Base-by-base conservation (phyloP, 1,140 invertebrate genomes). In the Holcopasites calliopsidis region DNA sequence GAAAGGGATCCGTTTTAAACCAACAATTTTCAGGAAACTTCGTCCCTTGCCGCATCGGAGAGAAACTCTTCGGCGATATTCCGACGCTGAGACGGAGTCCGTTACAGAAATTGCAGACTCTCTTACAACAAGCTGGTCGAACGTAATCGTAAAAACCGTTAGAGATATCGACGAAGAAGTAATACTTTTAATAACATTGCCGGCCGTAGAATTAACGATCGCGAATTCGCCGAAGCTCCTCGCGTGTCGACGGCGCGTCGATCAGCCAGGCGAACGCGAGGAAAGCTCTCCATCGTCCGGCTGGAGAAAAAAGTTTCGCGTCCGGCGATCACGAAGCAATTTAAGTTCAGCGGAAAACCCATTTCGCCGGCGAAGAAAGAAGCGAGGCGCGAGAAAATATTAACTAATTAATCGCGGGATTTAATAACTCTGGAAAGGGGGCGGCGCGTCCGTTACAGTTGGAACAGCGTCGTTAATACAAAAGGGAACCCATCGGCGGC, bases 381-480 rank as follows among this genome's bases (percentile, higher is more conserved):
- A 16, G n/a, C 44, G 13, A 28, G 28, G 35, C 33, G 47, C 26
- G 70, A 44, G n/a, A 31, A 65, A 64, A 50, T 50, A 54, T 52
- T 26, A 23, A 28, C 58, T 64, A 54, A 64, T 73, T 73, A 54
- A 54, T 64, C 79, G 74, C 57, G 62, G n/a, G 23, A 70, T 70
- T 69, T 60, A 49, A 61, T 60, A 42, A 16, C 38, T 11, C 10
- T n/a, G 18, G 11, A 16, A 23, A 8, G 42, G n/a, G 38, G 52
- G 11, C 23, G 11, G 21, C 2, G 16, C 10, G 49, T 42, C 60
- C 35, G 13, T 52, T 23, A 40, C 35, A 42, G 33, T 42, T 6
- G 58, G 26, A 33, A 72, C 70, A 73, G 60, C 7, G 18, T 73
- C 49, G 31, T 73, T 73, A 35, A 73, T 73, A 73, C 49, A 42